Evolutionary conservation across 2,888 invertebrate species (phyloP).

Genomic region (Microdon myrmicae): DNA sequence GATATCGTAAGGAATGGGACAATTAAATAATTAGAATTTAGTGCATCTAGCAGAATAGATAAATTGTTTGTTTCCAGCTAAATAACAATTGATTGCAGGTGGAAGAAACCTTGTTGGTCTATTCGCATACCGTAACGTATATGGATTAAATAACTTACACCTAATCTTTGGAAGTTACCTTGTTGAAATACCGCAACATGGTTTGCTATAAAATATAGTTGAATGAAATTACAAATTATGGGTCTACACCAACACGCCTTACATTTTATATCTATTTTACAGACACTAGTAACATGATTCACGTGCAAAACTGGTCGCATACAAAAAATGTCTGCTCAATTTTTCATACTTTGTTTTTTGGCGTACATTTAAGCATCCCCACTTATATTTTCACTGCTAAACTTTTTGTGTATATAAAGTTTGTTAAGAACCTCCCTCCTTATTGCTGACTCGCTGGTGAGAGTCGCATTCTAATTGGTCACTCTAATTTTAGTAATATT

Average conservation of each 20-base stretch:
- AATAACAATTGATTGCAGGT: no score
- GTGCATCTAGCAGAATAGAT: no score
- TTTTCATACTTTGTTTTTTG: constrained; percentile 10
- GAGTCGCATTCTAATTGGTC: constrained; percentile 43
- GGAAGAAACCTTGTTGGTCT: no score
- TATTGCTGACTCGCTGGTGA: constrained; percentile 41
- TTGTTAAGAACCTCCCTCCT: constrained; percentile 41
- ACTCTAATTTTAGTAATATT: constrained; percentile 38
- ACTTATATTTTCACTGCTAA: constrained; percentile 29
- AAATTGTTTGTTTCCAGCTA: no score
- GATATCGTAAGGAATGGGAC: no score
- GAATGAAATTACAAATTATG: constrained; percentile 33
- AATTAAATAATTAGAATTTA: no score
- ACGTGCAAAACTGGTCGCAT: constrained; percentile 40
- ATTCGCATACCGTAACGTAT: no score
- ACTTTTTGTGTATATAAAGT: constrained; percentile 38
- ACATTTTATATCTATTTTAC: constrained; percentile 9
- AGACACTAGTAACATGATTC: constrained; percentile 31
- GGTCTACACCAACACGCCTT: constrained; percentile 26
- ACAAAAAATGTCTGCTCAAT: constrained; percentile 47
- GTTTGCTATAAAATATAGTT: constrained; percentile 31
- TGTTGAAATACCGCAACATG: constrained; percentile 36
- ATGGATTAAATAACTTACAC: no score
- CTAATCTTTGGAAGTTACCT: no score
- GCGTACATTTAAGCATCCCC: constrained; percentile 39